Evolutionary conservation across 53 echinoderm and acorn worm genomes (phyloP).

Genomic region (Crossaster papposus): DNA sequence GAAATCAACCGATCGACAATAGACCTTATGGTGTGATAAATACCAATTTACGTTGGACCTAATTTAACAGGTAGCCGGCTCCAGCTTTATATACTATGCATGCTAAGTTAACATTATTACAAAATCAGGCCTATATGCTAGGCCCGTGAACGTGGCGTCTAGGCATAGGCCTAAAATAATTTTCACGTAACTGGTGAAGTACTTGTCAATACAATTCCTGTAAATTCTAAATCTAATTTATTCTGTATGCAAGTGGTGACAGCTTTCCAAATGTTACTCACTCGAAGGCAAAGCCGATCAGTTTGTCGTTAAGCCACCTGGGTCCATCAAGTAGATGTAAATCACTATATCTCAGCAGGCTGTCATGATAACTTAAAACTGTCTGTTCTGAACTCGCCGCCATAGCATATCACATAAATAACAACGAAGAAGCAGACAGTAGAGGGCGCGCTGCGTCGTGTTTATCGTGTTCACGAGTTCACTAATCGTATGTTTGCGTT

Average conservation of each 20-base stretch:
- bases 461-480: no score
- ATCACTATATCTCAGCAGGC: conserved; percentile 65
- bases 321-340: conserved; percentile 64
- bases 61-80: no score
- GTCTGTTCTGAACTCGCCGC: conserved; percentile 57
- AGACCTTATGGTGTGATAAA: no score
- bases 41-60: no score
- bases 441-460: conserved; percentile 16
- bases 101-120: no score
- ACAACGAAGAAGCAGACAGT: neutral
- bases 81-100: no score
- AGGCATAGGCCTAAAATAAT: neutral
- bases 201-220: neutral
- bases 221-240: neutral
- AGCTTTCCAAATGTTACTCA: conserved; percentile 38
- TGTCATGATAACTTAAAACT: conserved; percentile 77
- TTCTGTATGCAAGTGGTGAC: neutral
- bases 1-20: no score
- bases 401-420: neutral
- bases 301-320: conserved; percentile 73
- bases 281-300: conserved; percentile 81
- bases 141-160: no score
- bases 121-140: no score
- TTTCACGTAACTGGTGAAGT: conserved; percentile 35
- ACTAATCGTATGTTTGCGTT: no score